Percentiles rank a stretch among this genome's conserved stretches.
Conservation (phyloP, 2,113 vertebrate species). For the Pelvicachromis taeniatus region DNA sequence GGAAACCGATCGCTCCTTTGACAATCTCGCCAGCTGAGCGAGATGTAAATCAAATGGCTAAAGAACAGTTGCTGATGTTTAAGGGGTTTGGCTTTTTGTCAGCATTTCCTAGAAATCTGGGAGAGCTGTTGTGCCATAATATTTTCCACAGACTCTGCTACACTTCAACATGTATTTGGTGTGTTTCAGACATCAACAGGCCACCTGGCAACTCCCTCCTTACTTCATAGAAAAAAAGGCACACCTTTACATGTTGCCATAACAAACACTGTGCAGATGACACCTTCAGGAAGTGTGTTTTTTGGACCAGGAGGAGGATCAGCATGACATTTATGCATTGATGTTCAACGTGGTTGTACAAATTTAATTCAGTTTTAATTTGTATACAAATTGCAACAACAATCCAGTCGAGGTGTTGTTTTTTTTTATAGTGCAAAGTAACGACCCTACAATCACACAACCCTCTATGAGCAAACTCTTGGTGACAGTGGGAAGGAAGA, state of each 20-base stretch:
- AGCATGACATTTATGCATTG: neutral
- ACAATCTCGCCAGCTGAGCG: neutral
- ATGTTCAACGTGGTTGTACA: neutral
- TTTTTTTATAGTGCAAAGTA: neutral
- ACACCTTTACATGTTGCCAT: constrained; percentile 38
- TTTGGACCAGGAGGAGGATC: neutral
- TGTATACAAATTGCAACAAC: neutral
- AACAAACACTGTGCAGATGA: constrained; percentile 42
- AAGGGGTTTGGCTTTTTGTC: neutral
- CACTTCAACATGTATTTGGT: neutral
- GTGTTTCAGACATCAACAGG: constrained; percentile 5
- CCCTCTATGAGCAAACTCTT: neutral
- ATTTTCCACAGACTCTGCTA: neutral
- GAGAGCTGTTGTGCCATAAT: neutral
- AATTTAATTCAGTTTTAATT: neutral
- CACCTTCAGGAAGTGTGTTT: constrained; percentile 8
- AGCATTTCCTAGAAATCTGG: neutral
- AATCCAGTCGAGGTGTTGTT: neutral
- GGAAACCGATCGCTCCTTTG: neutral
- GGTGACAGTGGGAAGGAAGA: neutral
- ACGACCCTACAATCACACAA: neutral
- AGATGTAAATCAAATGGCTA: neutral
- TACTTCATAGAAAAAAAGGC: neutral
- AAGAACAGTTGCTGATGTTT: neutral
- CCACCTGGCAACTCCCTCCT: neutral